Evolutionary conservation across 2,797 vertebrate genomes (phyloP), one percentile per base, ranked within the genome.

Genomic region (Hephaestus fuliginosus): DNA sequence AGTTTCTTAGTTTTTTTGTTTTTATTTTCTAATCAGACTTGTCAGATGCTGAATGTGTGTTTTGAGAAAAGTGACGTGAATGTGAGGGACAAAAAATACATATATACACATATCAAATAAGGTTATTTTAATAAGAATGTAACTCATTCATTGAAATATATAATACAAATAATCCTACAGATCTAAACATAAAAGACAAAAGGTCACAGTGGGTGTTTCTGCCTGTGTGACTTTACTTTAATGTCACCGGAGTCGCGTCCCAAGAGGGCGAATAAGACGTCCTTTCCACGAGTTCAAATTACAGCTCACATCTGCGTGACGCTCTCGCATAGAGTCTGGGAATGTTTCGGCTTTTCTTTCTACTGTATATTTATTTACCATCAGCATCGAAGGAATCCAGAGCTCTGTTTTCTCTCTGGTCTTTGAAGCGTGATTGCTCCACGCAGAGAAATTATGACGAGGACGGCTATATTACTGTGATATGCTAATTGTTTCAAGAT

Each of bases 401-500:
- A 53, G 44, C 75, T 80, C 60, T 60, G 55, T 73, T 79, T 46
- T 67, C 48, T 73, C 55, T 30, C 20, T 60, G 4, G 46, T 14
- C 77, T 90, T 80, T 87, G 80, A 87, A 61, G 51, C n/a, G 2
- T 76, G 78, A 85, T 82, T 72, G 62, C 70, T 22, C 39, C 5
- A 74, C 6, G 33, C 66, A 5, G 12, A 82, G 52, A 83, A 70
- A 85, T 80, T 28, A 68, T 76, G 82, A 86, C 74, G 84, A 87
- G 43, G 43, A n/a, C 51, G 3, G 68, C 44, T 58, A n/a, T 80
- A 55, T 73, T 75, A 52, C 80, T 67, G 73, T 53, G 83, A 82
- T 36, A 67, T 80, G 74, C 25, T 88, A 86, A 92, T 86, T 67
- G 85, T 70, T 92, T 89, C 88, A 91, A 90, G 90, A 74, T 58